phyloP scores from a whole-genome alignment of 2,797 vertebrate species.

The Mormyrops boulengeri region DNA sequence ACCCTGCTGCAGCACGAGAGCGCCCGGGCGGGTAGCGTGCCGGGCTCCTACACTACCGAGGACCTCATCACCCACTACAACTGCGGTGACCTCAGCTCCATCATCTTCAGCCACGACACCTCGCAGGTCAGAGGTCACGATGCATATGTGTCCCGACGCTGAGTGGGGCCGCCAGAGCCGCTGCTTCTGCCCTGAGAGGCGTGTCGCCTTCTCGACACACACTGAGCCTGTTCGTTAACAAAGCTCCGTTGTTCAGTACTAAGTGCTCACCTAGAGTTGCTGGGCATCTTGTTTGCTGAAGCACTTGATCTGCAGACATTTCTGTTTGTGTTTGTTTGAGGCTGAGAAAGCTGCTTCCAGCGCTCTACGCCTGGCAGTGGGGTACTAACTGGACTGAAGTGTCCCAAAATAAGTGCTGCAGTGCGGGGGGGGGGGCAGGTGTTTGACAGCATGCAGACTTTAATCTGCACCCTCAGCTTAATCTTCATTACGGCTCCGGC shows the following conservation, averaged over 20 bases:
- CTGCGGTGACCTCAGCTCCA: conserved; percentile 82
- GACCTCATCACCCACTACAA: conserved; percentile 85
- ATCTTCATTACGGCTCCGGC: conserved; percentile 29
- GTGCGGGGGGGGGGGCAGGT: conserved; percentile 37
- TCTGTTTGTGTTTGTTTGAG: neutral
- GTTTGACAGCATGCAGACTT: conserved; percentile 43
- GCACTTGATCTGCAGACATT: neutral
- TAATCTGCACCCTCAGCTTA: conserved; percentile 34
- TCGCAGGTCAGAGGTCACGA: conserved; percentile 66
- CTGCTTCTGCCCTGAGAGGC: neutral
- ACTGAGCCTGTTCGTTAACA: neutral
- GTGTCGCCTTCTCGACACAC: neutral
- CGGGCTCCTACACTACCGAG: conserved; percentile 74
- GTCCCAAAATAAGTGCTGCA: neutral
- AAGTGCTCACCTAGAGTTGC: neutral
- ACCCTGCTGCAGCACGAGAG: conserved; percentile 80
- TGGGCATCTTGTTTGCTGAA: neutral
- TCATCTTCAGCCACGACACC: conserved; percentile 80
- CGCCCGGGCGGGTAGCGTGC: conserved; percentile 69
- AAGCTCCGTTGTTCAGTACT: neutral
- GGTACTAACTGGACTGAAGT: neutral
- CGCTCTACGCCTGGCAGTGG: neutral
- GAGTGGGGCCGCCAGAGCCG: too few relatives aligned
- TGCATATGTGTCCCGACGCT: too few relatives aligned
- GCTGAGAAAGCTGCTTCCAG: neutral